These are phyloP conservation scores for Dufourea novaeangliae DNA, from an alignment of 1,140 invertebrate genomes.

Conservation along the genomic window DNA sequence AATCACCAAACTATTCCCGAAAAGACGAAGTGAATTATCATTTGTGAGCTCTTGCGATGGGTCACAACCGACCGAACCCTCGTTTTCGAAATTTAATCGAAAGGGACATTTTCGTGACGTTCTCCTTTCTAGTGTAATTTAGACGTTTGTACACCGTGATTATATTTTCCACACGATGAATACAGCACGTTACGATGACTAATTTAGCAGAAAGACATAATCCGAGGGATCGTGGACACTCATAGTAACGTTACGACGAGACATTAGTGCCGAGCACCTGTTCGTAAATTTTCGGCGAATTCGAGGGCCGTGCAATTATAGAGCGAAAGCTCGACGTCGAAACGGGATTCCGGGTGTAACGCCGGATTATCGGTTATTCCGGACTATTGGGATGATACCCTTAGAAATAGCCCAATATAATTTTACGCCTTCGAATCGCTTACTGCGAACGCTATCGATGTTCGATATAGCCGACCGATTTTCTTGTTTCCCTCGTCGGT, in stretches of 20 bases:
- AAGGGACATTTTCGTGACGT: too few relatives aligned
- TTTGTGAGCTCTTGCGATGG: too few relatives aligned
- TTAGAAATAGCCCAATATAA: slow-evolving; percentile 31
- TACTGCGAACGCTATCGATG: background rate
- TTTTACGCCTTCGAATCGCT: background rate
- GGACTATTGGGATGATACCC: slow-evolving; percentile 25
- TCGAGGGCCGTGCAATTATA: slow-evolving; percentile 13
- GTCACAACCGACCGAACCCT: too few relatives aligned
- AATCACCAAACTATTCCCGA: too few relatives aligned
- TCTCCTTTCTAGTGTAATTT: too few relatives aligned
- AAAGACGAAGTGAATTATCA: too few relatives aligned
- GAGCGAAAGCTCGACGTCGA: background rate
- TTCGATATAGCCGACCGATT: background rate
- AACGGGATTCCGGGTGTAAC: background rate
- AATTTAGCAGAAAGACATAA: slow-evolving; percentile 19
- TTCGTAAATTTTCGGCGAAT: slow-evolving; percentile 39
- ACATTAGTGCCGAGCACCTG: slow-evolving; percentile 4
- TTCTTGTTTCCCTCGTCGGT: background rate
- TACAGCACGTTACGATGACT: background rate
- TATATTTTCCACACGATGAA: too few relatives aligned
- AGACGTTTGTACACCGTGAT: too few relatives aligned
- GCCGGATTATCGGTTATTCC: slow-evolving; percentile 34
- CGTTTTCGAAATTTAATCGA: too few relatives aligned
- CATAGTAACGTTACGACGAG: background rate
- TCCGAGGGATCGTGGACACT: slow-evolving; percentile 5